phyloP scores from a whole-genome alignment of 2,797 vertebrate genomes.

The Rhincodon typus region DNA sequence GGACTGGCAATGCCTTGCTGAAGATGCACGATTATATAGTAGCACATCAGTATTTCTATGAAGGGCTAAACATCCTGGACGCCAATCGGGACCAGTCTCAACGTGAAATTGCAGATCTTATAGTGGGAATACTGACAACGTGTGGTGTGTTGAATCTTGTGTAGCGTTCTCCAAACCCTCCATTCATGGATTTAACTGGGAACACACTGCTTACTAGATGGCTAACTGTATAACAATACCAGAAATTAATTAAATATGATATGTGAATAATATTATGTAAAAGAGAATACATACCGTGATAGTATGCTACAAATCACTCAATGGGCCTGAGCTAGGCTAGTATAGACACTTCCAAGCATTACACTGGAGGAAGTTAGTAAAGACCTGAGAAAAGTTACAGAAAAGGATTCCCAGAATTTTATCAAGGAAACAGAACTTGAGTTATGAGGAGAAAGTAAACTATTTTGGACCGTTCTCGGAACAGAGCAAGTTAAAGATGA shows the following conservation, averaged over 20 bases:
- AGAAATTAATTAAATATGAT: background rate
- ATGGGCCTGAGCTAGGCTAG: background rate
- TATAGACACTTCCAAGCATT: background rate
- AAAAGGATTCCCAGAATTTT: background rate
- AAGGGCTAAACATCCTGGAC: slow-evolving; percentile 51
- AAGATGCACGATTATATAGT: slow-evolving; percentile 43
- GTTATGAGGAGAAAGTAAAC: background rate
- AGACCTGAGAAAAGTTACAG: too few relatives aligned
- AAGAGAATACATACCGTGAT: background rate
- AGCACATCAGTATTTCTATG: slow-evolving; percentile 51
- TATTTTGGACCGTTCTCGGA: background rate
- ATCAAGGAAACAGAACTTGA: background rate
- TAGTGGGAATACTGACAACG: slow-evolving; percentile 56
- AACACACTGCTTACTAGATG: background rate
- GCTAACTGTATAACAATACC: background rate
- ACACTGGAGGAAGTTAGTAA: too few relatives aligned
- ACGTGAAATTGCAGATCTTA: slow-evolving; percentile 54
- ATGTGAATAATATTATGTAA: background rate
- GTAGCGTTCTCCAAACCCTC: slow-evolving; percentile 44
- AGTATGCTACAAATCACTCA: background rate
- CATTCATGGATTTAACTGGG: slow-evolving; percentile 29
- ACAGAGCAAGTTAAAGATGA: background rate
- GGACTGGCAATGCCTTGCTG: slow-evolving; percentile 55
- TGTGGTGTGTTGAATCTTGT: slow-evolving; percentile 38
- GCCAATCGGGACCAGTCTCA: slow-evolving; percentile 41